Base-by-base conservation (phyloP, 1,140 invertebrate genomes). In the Grapholita molesta region DNA sequence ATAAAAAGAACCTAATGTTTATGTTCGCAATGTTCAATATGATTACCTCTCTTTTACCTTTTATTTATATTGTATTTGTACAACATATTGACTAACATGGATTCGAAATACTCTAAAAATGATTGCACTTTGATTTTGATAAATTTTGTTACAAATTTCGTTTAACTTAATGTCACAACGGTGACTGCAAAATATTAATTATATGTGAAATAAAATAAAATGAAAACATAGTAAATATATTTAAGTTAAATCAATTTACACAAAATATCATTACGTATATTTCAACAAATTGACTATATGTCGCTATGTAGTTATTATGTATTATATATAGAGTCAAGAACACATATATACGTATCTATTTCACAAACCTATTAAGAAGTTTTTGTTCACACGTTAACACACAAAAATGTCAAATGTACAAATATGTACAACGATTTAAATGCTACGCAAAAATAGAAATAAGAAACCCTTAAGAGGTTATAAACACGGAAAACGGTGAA, bases 361-460 rank as follows among this genome's bases (percentile, higher is more conserved):
- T 61, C 24, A 61, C 55, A 28, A 61, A 28, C 55, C 25, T 61
- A 61, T 15, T 61, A 30, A 28, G 42, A 48, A 21, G 24, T 61
- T 61, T 61, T 61, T 61, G 55, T 61, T 61, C 68, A 66, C 61
- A 70, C 48, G 18, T 61, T 18, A 15, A 61, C 70, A 68, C 76
- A 68, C 72, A 66, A 69, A 71, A 74, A 68, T 61, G 64, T 32
- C 74, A 80, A 73, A 73, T 77, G 73, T 75, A 78, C 80, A 73
- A 64, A 73, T 82, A 82, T 82, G 76, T 82, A 82, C 79, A 82
- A 72, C 73, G 30, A 53, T 65, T 66, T 55, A 66, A 66, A 65
- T 65, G 30, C 71, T 69, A 67, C 55, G 23, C 42, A 8, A 55
- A 61, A 24, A 69, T 52, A 68, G 23, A 69, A 25, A 25, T 28